Percentiles rank a stretch among this genome's conserved stretches.
These are phyloP conservation scores for Esperia sulphurella DNA, from an alignment of 2,888 invertebrate species.

Conservation along the genomic window DNA sequence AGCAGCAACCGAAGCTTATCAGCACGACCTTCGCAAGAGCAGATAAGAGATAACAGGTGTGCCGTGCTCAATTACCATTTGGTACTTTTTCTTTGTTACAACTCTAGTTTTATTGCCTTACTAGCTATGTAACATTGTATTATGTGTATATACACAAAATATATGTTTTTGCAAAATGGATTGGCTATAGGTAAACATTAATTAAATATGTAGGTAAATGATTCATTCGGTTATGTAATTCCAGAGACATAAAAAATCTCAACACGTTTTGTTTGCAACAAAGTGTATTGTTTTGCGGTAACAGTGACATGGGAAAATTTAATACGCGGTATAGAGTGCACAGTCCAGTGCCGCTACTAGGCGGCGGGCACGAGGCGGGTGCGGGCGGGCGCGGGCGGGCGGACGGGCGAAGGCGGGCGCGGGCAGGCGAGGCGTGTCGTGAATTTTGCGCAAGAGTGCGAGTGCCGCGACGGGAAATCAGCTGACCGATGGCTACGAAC, in stretches of 20 bases:
- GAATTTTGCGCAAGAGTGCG: constrained; percentile 46
- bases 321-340: neutral
- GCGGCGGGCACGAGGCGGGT: neutral
- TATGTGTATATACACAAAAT: too few relatives aligned
- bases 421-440: constrained; percentile 24
- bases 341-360: neutral
- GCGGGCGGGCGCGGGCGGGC: constrained; percentile 13
- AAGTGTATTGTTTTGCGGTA: too few relatives aligned
- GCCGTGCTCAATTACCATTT: constrained; percentile 10
- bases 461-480: constrained; percentile 44
- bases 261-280: too few relatives aligned
- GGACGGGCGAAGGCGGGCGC: constrained; percentile 20
- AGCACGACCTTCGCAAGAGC: constrained; percentile 70
- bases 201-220: too few relatives aligned
- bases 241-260: too few relatives aligned
- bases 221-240: too few relatives aligned
- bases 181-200: too few relatives aligned
- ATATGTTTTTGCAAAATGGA: too few relatives aligned
- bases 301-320: too few relatives aligned
- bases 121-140: too few relatives aligned
- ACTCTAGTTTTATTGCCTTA: neutral
- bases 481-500: constrained; percentile 39
- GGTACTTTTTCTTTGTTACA: constrained; percentile 9
- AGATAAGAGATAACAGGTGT: constrained; percentile 69
- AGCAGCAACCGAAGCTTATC: constrained; percentile 45